These are phyloP conservation scores for Scaeva pyrastri DNA, from an alignment of 2,888 invertebrate genomes.

Conservation along the genomic window DNA sequence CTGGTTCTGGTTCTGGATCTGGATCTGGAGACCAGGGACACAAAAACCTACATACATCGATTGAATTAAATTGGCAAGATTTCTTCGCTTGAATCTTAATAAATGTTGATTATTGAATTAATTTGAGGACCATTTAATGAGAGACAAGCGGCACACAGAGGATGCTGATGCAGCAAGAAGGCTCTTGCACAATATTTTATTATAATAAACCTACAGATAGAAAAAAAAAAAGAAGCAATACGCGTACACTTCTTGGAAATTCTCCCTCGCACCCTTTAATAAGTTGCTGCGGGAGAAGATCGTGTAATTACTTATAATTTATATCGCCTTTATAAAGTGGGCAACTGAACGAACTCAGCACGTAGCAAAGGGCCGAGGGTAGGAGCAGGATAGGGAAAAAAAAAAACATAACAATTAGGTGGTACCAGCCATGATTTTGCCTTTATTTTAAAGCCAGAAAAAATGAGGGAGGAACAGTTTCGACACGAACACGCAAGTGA, in stretches of 20 bases:
- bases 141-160: constrained; percentile 14
- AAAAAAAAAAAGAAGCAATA: not conserved
- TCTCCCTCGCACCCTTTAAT: too few species aligned
- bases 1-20: too few species aligned
- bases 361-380: constrained; percentile 4
- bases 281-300: constrained; percentile 43
- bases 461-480: constrained; percentile 15
- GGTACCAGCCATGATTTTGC: constrained; percentile 8
- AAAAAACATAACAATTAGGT: constrained; percentile 39
- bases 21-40: not conserved
- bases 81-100: constrained; percentile 68
- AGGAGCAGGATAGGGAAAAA: constrained; percentile 12
- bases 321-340: constrained; percentile 54
- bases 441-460: not conserved
- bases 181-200: constrained; percentile 19
- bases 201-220: not conserved
- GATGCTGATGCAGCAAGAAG: constrained; percentile 23
- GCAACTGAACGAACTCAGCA: not conserved
- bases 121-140: constrained; percentile 67
- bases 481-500: constrained; percentile 43
- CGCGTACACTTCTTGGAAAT: not conserved
- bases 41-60: constrained; percentile 51
- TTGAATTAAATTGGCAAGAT: constrained; percentile 71
- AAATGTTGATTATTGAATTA: constrained; percentile 73
- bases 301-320: constrained; percentile 70